Conservation (phyloP, 2,797 vertebrate species). For the Xenentodon cancila region DNA sequence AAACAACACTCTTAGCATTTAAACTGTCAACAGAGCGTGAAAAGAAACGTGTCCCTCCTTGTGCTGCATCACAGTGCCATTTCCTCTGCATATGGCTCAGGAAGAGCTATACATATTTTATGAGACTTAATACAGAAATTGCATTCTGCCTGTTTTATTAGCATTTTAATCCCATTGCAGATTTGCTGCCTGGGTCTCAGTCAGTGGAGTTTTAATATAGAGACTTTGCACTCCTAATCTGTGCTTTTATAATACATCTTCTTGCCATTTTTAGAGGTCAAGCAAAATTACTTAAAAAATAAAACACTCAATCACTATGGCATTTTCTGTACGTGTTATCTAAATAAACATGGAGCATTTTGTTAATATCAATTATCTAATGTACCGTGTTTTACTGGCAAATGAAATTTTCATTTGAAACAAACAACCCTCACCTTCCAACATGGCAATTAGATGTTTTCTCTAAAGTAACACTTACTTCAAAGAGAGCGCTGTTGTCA, state of each 20-base stretch:
- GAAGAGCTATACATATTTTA: conserved; percentile 77
- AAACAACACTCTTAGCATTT: conserved; percentile 45
- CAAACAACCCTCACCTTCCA: conserved; percentile 64
- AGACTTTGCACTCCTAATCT: conserved; percentile 58
- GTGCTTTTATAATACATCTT: conserved; percentile 48
- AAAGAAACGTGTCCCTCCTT: conserved; percentile 58
- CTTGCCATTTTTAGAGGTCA: conserved; percentile 43
- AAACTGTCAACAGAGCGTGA: conserved; percentile 62
- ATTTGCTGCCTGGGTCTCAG: conserved; percentile 47
- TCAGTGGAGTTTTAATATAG: conserved; percentile 46
- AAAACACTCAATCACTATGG: background rate
- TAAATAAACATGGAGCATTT: background rate
- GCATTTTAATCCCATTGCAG: conserved; percentile 81
- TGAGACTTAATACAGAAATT: conserved; percentile 77
- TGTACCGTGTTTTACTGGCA: conserved; percentile 36
- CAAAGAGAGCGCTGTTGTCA: conserved; percentile 69
- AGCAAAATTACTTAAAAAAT: background rate
- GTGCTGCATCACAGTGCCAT: conserved; percentile 42
- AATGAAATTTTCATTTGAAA: conserved; percentile 62
- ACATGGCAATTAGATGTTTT: conserved; percentile 55
- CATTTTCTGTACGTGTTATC: background rate
- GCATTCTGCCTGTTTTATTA: conserved; percentile 79
- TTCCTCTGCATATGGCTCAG: conserved; percentile 63
- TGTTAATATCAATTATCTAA: conserved; percentile 16
- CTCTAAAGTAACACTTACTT: conserved; percentile 65